Conservation (phyloP, 1,140 invertebrate genomes). For the Drosophila pachea region DNA sequence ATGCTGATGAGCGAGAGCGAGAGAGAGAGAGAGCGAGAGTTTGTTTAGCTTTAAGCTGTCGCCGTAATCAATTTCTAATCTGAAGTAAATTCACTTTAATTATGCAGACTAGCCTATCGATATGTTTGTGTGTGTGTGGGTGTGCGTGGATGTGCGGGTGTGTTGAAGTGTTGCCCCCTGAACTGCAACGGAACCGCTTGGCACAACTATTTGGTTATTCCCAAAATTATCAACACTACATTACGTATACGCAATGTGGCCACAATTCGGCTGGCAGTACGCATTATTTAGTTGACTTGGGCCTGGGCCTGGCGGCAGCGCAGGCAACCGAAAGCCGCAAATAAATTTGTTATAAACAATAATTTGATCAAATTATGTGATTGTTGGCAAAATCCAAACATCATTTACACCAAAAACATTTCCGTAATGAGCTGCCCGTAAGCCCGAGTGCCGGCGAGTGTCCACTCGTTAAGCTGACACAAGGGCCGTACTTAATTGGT, state of each 20-base stretch:
- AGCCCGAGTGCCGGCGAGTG: neutral
- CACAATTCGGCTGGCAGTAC: slow-evolving; percentile 13
- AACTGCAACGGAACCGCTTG: neutral
- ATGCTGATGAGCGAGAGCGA: slow-evolving; percentile 23
- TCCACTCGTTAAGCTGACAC: neutral
- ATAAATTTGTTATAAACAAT: slow-evolving; percentile 22
- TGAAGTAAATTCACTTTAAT: too few species aligned
- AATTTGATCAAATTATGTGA: slow-evolving; percentile 14
- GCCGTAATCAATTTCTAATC: slow-evolving; percentile 9
- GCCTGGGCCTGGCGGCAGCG: neutral
- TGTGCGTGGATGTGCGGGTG: too few species aligned
- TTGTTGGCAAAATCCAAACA: slow-evolving; percentile 4
- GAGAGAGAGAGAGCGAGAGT: neutral
- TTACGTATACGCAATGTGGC: slow-evolving; percentile 32
- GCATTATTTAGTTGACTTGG: slow-evolving; percentile 43
- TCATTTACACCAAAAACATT: slow-evolving; percentile 25
- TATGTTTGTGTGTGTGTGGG: too few species aligned
- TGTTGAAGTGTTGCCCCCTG: too few species aligned
- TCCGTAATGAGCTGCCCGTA: slow-evolving; percentile 10
- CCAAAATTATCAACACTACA: neutral
- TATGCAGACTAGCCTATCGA: too few species aligned
- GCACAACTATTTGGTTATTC: neutral
- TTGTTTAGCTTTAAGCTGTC: slow-evolving; percentile 28
- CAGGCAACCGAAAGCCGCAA: slow-evolving; percentile 11
- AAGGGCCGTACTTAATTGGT: neutral